Evolutionary conservation across 2,888 invertebrate genomes (phyloP), one percentile per base, ranked within the genome.

Genomic region (Scaptomyza cyrtandrae): DNA sequence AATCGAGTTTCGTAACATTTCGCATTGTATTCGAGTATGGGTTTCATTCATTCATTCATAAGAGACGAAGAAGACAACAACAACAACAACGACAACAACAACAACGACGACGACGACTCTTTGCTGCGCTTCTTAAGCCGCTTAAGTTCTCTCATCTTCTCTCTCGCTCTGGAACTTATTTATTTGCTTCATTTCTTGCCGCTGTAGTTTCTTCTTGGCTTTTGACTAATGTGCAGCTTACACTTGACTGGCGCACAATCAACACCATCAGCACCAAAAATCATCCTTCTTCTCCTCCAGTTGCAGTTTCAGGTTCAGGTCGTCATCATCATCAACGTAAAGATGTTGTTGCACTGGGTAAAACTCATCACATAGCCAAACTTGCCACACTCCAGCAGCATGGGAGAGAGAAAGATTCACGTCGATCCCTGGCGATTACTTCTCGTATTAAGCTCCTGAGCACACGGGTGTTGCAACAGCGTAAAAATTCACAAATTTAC

Each of bases 211-310:
- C 65, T 65, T 63, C 45, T 69, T 77, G 19, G 44, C 35, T 78
- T 86, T 88, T 88, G 88, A 88, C 88, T 88, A 84, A 83, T 83
- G 83, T 83, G 80, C 88, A 84, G 86, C 84, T 88, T 88, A 84
- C 86, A 88, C 84, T 88, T 84, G 86, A 86, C 86, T 88, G 84
- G 80, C 84, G 86, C 88, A 86, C 88, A 84, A 84, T 84, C 84
- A 84, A 86, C 84, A 84, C 88, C 88, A 84, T 86, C 88, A 73
- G 65, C 71, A 66, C 57, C 72, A 71, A 65, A 58, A 59, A 65
- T 49, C 60, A 65, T 49, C 60, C 35, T 46, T 61, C 61, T 35
- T 49, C 67, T 13, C 14, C 14, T 6, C 39, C 13, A 2, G 10
- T 14, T 2, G 9, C 14, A n/a, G 39, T 14, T n/a, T n/a, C n/a